Evolutionary conservation across 2,113 vertebrate species (phyloP).

Genomic region (Haliaeetus leucogaster): DNA sequence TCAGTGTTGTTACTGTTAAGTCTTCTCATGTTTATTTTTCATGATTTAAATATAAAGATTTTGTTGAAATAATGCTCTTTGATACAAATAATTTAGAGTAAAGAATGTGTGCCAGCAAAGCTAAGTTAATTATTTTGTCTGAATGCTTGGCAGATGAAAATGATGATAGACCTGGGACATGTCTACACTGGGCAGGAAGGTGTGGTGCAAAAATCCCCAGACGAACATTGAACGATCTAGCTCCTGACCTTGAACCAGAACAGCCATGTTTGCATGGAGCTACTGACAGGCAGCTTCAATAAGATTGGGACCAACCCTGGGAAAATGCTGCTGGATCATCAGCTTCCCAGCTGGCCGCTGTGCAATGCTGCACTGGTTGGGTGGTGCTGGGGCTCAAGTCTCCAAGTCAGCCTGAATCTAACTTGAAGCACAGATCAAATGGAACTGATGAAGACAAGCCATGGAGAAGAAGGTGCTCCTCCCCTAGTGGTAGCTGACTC

Average conservation of each 20-base stretch:
- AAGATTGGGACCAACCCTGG: background rate
- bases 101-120: conserved; percentile 59
- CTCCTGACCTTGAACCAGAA: conserved; percentile 2
- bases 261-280: background rate
- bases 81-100: conserved; percentile 65
- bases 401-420: background rate
- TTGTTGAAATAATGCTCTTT: conserved; percentile 59
- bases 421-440: background rate
- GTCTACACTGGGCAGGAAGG: conserved; percentile 52
- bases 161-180: conserved; percentile 60
- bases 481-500: background rate
- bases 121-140: conserved; percentile 74
- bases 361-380: accelerated
- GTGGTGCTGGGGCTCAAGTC: background rate
- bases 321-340: background rate
- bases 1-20: conserved; percentile 21
- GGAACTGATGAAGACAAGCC: background rate
- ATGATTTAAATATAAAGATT: conserved; percentile 61
- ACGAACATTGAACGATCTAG: accelerated
- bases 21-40: conserved; percentile 33
- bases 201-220: conserved; percentile 58
- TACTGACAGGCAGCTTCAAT: background rate
- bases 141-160: conserved; percentile 61
- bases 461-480: background rate
- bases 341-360: background rate